Conservation (phyloP, 1,140 invertebrate species). For the Ooceraea biroi region DNA sequence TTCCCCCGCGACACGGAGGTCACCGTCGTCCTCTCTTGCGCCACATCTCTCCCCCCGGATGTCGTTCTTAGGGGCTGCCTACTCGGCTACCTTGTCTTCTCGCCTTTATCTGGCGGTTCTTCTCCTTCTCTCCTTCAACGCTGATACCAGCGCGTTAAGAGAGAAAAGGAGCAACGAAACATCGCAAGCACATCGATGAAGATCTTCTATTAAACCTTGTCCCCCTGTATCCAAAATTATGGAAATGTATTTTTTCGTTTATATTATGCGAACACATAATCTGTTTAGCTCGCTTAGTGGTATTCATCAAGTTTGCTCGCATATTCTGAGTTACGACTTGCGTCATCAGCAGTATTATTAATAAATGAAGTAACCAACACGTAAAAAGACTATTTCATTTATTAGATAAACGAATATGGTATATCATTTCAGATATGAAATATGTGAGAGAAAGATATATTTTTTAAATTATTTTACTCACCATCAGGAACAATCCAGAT, state of each 20-base stretch:
- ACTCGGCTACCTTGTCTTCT: background rate
- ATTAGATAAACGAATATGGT: background rate
- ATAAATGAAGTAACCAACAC: background rate
- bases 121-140: background rate
- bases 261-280: background rate
- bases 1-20: constrained; percentile 53
- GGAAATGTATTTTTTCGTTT: background rate
- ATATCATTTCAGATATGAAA: background rate
- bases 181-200: background rate
- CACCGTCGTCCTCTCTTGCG: constrained; percentile 41
- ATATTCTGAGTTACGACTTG: background rate
- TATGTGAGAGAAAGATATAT: background rate
- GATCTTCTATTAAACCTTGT: constrained; percentile 23
- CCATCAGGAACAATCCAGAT: background rate
- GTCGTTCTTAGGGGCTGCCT: constrained; percentile 13
- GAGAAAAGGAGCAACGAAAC: background rate
- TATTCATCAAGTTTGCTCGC: background rate
- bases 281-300: background rate
- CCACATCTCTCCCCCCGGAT: constrained; percentile 6
- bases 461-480: constrained; percentile 7
- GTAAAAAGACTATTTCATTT: background rate
- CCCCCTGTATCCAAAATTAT: background rate
- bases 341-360: background rate
- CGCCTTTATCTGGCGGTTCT: constrained; percentile 10
- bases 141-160: constrained; percentile 2